Evolutionary conservation across 2,797 vertebrate species (phyloP).

Genomic region (Acrocephalus scirpaceus): DNA sequence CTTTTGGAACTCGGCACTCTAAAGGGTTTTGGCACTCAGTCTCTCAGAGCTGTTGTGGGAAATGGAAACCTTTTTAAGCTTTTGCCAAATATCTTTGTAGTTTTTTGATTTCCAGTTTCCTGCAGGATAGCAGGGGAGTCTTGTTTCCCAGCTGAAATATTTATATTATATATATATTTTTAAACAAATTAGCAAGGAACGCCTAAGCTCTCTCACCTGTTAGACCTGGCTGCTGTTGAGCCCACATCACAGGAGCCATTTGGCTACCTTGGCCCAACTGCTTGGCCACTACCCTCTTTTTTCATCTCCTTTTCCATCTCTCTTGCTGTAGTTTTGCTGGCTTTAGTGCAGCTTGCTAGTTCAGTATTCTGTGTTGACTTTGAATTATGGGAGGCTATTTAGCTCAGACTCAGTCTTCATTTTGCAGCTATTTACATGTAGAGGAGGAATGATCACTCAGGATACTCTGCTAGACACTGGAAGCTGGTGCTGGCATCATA

Average conservation of each 20-base stretch:
- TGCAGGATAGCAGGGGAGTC: not conserved
- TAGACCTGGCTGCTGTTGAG: not conserved
- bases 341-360: not conserved
- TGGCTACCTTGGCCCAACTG: not conserved
- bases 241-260: rapidly evolving
- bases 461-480: not conserved
- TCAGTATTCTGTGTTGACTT: not conserved
- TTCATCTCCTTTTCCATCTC: not conserved
- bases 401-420: not conserved
- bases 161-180: not conserved
- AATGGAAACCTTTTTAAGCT: not conserved
- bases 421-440: not conserved
- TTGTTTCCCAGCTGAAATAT: not conserved
- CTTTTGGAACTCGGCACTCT: not conserved
- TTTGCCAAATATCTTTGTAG: not conserved
- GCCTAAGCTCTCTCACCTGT: rapidly evolving
- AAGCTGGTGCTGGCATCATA: not conserved
- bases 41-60: not conserved
- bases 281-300: not conserved
- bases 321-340: not conserved
- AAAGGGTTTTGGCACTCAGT: not conserved
- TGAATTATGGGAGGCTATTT: not conserved
- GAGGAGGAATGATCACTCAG: not conserved
- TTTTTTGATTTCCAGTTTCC: not conserved
- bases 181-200: not conserved